These are phyloP conservation scores for Ernsta delagoae DNA, from an alignment of 2,888 invertebrate species.

Conservation along the genomic window DNA sequence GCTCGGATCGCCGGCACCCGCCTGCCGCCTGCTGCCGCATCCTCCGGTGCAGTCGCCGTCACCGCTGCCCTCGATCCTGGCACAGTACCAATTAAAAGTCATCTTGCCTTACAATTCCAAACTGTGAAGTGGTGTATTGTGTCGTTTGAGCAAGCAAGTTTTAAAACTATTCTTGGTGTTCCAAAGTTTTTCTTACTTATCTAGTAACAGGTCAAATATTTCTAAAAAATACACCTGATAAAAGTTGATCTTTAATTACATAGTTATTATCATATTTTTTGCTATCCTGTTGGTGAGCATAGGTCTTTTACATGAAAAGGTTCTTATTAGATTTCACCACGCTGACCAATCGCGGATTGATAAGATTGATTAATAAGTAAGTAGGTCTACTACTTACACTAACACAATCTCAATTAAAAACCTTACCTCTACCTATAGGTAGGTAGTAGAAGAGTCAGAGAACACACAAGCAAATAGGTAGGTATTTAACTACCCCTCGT, in stretches of 20 bases:
- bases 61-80: conserved; percentile 24
- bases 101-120: conserved; percentile 21
- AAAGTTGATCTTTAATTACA: too few species aligned
- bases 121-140: conserved; percentile 34
- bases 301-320: too few species aligned
- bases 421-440: neutral
- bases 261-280: too few species aligned
- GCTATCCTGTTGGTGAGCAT: too few species aligned
- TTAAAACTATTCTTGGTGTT: neutral
- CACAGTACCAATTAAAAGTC: conserved; percentile 16
- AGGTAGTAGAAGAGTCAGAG: too few species aligned
- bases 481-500: conserved; percentile 15
- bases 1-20: conserved; percentile 59
- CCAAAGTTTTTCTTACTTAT: neutral
- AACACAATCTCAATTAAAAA: too few species aligned
- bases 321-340: too few species aligned
- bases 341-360: too few species aligned
- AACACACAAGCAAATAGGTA: neutral
- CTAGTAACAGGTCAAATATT: neutral
- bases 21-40: conserved; percentile 44
- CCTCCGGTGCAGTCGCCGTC: conserved; percentile 44
- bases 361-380: too few species aligned
- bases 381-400: too few species aligned
- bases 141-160: neutral
- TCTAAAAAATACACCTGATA: neutral